Evolutionary conservation across 64 coral and sea anemone species (phyloP).

Genomic region (Acropora tenuis): DNA sequence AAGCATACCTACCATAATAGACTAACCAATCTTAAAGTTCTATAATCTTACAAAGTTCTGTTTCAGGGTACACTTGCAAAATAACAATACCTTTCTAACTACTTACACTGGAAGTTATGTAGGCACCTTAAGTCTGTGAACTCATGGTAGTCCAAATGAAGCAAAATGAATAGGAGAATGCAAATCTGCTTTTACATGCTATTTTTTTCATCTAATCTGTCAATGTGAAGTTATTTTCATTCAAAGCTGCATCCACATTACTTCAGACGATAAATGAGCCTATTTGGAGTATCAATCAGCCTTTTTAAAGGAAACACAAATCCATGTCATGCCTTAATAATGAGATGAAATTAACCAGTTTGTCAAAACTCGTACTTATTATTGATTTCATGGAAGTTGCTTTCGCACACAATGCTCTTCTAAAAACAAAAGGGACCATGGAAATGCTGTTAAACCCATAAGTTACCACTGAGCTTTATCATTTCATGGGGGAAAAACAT

Average conservation of each 20-base stretch:
- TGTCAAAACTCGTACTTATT: neutral
- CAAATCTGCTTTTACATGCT: neutral
- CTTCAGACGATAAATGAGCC: neutral
- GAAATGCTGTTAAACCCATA: neutral
- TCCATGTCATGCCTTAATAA: neutral
- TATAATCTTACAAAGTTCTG: neutral
- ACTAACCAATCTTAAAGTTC: neutral
- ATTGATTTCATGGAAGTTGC: neutral
- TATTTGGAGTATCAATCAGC: neutral
- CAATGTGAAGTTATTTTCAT: slow-evolving; percentile 1
- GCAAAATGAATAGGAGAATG: neutral
- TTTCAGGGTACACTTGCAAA: too few species aligned
- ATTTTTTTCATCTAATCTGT: neutral
- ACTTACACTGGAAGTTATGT: neutral
- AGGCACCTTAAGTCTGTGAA: neutral
- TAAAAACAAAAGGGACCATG: neutral
- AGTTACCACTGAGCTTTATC: neutral
- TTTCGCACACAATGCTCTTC: neutral
- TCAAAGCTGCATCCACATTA: neutral
- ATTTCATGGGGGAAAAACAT: neutral
- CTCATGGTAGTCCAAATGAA: neutral
- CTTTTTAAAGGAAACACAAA: neutral
- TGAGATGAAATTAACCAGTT: neutral
- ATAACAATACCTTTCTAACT: too few species aligned
- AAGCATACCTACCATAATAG: neutral